Base-by-base conservation (phyloP, 2,888 invertebrate genomes). In the Deladenus siricidicola region DNA sequence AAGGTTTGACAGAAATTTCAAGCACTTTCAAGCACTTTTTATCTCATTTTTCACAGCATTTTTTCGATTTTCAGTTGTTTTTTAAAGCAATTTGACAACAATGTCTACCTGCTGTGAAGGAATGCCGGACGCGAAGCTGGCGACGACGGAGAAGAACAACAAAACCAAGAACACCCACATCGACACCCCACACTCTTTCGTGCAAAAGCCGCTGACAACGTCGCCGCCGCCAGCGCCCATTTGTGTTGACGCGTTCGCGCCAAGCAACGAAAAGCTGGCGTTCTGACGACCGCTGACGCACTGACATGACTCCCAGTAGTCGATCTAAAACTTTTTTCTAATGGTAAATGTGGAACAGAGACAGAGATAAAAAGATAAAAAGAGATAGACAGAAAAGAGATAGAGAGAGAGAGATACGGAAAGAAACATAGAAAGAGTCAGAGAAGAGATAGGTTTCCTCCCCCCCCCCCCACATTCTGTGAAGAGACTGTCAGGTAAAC, bases 101-200 rank as follows among this genome's bases (percentile, higher is more conserved):
- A n/a, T n/a, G n/a, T n/a, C n/a, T n/a, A 73, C 71, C 67, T 75
- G 77, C 62, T 77, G 77, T 21, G 69, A 69, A 8, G 77, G 77
- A 34, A 78, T 77, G 24, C 75, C 76, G 1, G 73, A 67, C 2
- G 76, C 77, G 55, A 78, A 78, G 39, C 73, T 73, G 44, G 74
- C 73, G 50, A 76, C 72, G 8, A 76, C 74, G 23, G 75, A 73
- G 52, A 75, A 68, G 64, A 75, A 76, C 14, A 78, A 62, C 8
- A 75, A 67, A 30, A 67, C 57, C 56, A 76, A 69, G 51, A 78
- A 73, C 45, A 72, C 65, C 63, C 71, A 73, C 58, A 72, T 64
- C 1, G 63, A 50, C 53, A 63, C 67, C 6, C 77, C 77, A 51
- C 77, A 77, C 42, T 74, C 75, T 42, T 61, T 62, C 21, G 65